phyloP scores from a whole-genome alignment of 2,888 invertebrate species.

The Ectemnius continuus region DNA sequence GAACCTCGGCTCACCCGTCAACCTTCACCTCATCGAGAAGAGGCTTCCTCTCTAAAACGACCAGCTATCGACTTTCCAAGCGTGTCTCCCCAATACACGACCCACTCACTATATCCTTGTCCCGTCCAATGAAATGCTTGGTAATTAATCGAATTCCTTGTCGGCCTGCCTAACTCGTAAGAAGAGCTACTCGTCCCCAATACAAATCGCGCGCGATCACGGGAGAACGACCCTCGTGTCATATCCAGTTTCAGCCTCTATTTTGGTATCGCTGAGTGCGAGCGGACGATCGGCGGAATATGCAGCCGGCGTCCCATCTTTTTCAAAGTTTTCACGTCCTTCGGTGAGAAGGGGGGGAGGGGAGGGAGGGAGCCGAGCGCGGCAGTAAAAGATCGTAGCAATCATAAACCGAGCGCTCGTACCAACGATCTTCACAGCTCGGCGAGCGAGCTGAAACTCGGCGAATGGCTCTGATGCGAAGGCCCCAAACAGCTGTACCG shows the following conservation, averaged over 20 bases:
- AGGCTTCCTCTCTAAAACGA: no score
- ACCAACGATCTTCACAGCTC: no score
- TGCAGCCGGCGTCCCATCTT: neutral
- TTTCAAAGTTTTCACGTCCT: neutral
- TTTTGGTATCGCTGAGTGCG: conserved; percentile 3
- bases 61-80: no score
- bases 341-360: neutral
- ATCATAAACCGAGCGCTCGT: neutral
- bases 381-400: neutral
- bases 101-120: no score
- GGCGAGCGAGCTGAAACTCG: conserved; percentile 2
- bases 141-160: conserved; percentile 13
- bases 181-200: neutral
- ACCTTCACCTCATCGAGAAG: neutral
- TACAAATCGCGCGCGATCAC: conserved; percentile 1
- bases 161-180: conserved; percentile 10
- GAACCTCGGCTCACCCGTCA: neutral
- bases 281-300: neutral
- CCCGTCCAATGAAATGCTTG: neutral
- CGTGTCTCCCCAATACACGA: no score
- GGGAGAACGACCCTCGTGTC: neutral
- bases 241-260: conserved; percentile 16
- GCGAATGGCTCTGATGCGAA: conserved; percentile 20
- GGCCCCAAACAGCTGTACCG: conserved; percentile 26
- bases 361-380: neutral